A percentile compares a stretch with the other conserved stretches of the same genome.
Evolutionary conservation across 2,888 invertebrate species (phyloP).

Genomic region (Acrocyrtus sp.): DNA sequence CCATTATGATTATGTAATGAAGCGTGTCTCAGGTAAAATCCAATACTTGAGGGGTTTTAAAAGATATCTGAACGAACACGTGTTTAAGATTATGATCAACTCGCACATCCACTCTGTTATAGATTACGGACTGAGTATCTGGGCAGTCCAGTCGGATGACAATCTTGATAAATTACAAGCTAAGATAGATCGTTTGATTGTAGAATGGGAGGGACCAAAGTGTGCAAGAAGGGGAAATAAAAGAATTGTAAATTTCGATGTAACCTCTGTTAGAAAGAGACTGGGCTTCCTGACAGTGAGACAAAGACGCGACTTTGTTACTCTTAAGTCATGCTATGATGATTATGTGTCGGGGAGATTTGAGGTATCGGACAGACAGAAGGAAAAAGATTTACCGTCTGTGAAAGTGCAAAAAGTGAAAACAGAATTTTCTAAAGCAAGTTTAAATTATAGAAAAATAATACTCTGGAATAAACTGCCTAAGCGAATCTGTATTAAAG

Average conservation of each 20-base stretch:
- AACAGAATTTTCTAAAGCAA: not conserved
- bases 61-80: slow-evolving; percentile 3
- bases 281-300: slow-evolving; percentile 3
- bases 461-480: not conserved
- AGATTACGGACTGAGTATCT: slow-evolving; percentile 26
- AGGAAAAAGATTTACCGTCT: not conserved
- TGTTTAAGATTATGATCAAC: slow-evolving; percentile 13
- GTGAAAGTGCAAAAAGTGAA: not conserved
- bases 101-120: slow-evolving; percentile 20
- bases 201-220: not conserved
- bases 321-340: not conserved
- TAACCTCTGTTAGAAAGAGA: not conserved
- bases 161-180: not conserved
- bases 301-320: slow-evolving; percentile 8
- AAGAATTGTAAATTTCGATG: not conserved
- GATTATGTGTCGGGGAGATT: not conserved
- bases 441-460: not conserved
- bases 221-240: not conserved
- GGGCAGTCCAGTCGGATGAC: slow-evolving; percentile 8
- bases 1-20: slow-evolving; percentile 9
- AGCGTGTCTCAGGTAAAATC: not conserved
- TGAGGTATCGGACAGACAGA: not conserved
- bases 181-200: slow-evolving; percentile 4
- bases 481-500: not conserved
- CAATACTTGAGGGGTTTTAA: slow-evolving; percentile 25